Evolutionary conservation across 1,140 invertebrate species (phyloP), one percentile per base, ranked within the genome.

Genomic region (Spodoptera litura): DNA sequence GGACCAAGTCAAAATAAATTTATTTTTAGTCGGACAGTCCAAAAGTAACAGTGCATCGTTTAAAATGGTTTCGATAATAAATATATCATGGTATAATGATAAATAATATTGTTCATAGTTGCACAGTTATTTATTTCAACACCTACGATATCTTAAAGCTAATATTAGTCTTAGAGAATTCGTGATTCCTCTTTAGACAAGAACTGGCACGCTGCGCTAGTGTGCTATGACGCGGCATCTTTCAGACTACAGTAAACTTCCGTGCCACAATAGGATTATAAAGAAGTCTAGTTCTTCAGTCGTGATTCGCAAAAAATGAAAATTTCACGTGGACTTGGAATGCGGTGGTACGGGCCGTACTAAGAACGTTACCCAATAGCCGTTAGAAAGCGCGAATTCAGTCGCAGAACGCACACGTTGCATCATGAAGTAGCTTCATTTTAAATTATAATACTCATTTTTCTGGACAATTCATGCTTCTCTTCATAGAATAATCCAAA

Each of bases 381-480:
- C 78, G 80, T 82, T 87, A 87, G 85, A 87, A 87, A 87, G 85
- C 82, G 78, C 83, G 82, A 87, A 84, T 84, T 85, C 81, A 85
- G 82, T 78, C 82, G 44, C 80, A 68, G 53, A 83, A 79, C 64
- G 80, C 81, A 79, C 79, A 82, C 78, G 55, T 78, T 86, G 81
- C 83, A 82, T 86, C 82, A 79, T 78, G 82, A 84, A 81, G 62
- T 66, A 44, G 58, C 56, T 64, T 75, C n/a, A 52, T 52, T 75
- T 58, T 72, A 72, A 72, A 56, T 38, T 56, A 15, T 55, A 64
- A 66, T 66, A 15, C 31, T 11, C 44, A 55, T 44, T 20, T 20
- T 11, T 44, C 2, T 25, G 4, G 2, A 61, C 35, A 38, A 31
- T n/a, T 9, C 5, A 44, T 11, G 25, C 11, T 25, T n/a, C 44